Base-by-base conservation (phyloP, 2,888 invertebrate species). In the Tetramorium bicarinatum region DNA sequence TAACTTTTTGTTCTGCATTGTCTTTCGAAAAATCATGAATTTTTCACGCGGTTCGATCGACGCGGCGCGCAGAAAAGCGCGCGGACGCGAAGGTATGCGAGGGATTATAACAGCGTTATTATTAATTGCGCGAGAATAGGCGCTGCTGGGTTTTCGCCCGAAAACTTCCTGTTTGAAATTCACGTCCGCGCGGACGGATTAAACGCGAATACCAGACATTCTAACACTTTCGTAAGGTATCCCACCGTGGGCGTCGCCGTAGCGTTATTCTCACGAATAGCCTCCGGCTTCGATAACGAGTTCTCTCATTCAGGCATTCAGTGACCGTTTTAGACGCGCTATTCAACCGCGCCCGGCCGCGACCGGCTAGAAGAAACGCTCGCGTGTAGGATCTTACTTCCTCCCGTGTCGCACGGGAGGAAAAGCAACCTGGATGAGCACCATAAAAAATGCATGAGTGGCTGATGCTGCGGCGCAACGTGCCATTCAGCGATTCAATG, bases 251-350 rank as follows among this genome's bases (percentile, higher is more conserved):
- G 83, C 87, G 87, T 86, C 74, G 71, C 81, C 59, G 54, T 49
- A 34, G 83, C 25, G 85, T 82, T 67, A 82, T 67, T 71, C 74
- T 76, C 72, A 76, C 72, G 82, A 83, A 66, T 59, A 85, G 71
- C 82, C 85, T 44, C 66, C 75, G 84, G 86, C 52, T 41, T 76
- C 86, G 87, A 89, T 90, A 90, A 90, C 85, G 90, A 90, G 89
- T 90, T 90, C 87, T 90, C 87, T 85, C 86, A 91, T 90, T 91
- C 87, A 90, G 84, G 77, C 82, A 87, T 90, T 91, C 91, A 89
- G 77, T 62, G 88, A 88, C 82, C 86, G 86, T 87, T 87, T 90
- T 81, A 83, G 84, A 75, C 29, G 29, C 47, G 79, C 90, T 84
- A 90, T 90, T 90, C 90, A 90, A 15, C 44, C 15, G 47, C 47